Base-by-base conservation (phyloP, 2,113 vertebrate genomes). In the Heterotis niloticus region DNA sequence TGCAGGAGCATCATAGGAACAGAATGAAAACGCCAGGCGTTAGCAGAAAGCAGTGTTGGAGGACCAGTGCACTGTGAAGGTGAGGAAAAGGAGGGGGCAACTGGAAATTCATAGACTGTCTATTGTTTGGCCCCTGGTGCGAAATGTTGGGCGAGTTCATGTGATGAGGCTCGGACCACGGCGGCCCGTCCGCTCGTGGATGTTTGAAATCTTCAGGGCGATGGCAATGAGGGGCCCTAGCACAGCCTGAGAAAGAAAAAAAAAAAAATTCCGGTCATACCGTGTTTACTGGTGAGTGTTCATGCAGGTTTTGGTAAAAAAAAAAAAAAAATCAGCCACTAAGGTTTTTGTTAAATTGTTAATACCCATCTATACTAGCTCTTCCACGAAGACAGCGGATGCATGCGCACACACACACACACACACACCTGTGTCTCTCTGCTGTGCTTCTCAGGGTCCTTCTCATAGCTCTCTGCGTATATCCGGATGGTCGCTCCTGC, bases 141-240 rank as follows among this genome's bases (percentile, higher is more conserved):
- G 83, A 4, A 68, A 80, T 75, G 64, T 78, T 84, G 66, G 0
- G 0, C 78, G 64, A 51, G 28, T 86, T 98, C 94, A 99, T 91
- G 96, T 99, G 92, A 99, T 99, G 86, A 98, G 92, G 0, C 94
- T 98, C 17, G 98, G 98, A 77, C 98, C 96, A 66, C 92, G 94
- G 69, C 95, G 93, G 81, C 96, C 96, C 0, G 95, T 99, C 86
- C 96, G 92, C 91, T 98, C 97, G 0, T 99, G 98, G 86, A 99
- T 95, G 91, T 95, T 94, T 79, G 97, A 99, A 88, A 99, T 95
- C 91, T 99, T 99, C 87, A 99, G 90, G 10, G 98, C 97, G 0
- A 99, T 97, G 86, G 98, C 97, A 73, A 99, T 98, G 60, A 99
- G 96, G 83, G 98, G 96, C 74, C 98, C 96, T 87, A 99, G 91